phyloP scores from a whole-genome alignment of 2,797 vertebrate species.

The Macrochelys suwanniensis region DNA sequence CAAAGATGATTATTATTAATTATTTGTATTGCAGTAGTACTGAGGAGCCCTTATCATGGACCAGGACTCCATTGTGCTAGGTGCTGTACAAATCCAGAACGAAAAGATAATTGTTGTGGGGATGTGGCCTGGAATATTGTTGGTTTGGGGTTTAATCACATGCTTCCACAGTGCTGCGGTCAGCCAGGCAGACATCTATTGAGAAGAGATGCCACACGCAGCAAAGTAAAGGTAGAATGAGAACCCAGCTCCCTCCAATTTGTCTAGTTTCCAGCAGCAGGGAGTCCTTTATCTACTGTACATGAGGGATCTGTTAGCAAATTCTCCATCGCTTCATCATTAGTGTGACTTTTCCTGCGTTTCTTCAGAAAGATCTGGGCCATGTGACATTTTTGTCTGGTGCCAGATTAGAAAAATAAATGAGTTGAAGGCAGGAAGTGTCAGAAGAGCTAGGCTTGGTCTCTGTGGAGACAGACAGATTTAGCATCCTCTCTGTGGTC shows the following conservation, averaged over 20 bases:
- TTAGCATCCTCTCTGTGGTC: constrained; percentile 41
- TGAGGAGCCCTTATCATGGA: background rate
- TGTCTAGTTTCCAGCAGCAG: background rate
- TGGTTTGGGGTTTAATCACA: background rate
- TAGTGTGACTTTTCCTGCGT: constrained; percentile 58
- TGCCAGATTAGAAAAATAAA: constrained; percentile 70
- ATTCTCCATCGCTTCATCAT: constrained; percentile 46
- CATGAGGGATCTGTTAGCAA: constrained; percentile 52
- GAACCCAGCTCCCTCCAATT: background rate
- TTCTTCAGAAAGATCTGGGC: constrained; percentile 50
- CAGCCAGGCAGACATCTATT: background rate
- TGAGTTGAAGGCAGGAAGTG: constrained; percentile 28
- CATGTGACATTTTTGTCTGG: constrained; percentile 38
- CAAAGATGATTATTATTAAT: background rate
- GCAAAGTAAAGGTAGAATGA: background rate
- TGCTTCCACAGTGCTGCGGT: background rate
- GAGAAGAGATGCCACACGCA: background rate
- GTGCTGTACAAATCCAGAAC: background rate
- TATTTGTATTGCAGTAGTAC: background rate
- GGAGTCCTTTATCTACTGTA: fast-evolving
- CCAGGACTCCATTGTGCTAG: background rate
- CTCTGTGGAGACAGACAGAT: fast-evolving
- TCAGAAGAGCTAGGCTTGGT: background rate
- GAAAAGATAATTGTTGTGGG: background rate
- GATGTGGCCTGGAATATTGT: background rate